Conservation (phyloP, 1,140 invertebrate genomes). For the Drosophila ogumai region DNA sequence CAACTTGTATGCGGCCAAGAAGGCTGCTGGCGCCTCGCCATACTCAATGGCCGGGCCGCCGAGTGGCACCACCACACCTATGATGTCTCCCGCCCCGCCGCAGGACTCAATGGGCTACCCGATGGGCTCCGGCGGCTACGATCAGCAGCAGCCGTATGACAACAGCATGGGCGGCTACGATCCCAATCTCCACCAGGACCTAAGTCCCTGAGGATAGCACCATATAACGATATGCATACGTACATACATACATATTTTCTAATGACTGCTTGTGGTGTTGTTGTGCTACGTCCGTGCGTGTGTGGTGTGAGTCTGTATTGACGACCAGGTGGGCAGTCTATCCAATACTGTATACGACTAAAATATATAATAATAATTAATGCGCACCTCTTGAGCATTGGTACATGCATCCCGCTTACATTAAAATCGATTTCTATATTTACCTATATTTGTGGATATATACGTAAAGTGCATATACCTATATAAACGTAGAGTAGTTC, state of each 20-base stretch:
- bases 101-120: slow-evolving; percentile 96
- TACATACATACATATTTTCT: slow-evolving; percentile 18
- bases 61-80: slow-evolving; percentile 94
- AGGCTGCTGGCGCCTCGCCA: slow-evolving; percentile 97
- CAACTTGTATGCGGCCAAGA: slow-evolving; percentile 99
- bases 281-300: slow-evolving; percentile 10
- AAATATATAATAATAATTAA: slow-evolving; percentile 16
- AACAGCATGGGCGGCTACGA: slow-evolving; percentile 95
- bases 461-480: slow-evolving; percentile 30
- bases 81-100: slow-evolving; percentile 96
- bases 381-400: slow-evolving; percentile 15
- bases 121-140: slow-evolving; percentile 93
- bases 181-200: slow-evolving; percentile 93
- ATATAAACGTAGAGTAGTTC: slow-evolving; percentile 14
- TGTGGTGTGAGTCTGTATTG: slow-evolving; percentile 7
- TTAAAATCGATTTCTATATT: slow-evolving; percentile 21
- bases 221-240: slow-evolving; percentile 5
- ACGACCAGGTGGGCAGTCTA: slow-evolving; percentile 8
- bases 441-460: slow-evolving; percentile 38
- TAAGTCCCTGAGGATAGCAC: slow-evolving; percentile 86
- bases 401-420: slow-evolving; percentile 12
- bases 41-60: slow-evolving; percentile 94
- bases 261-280: slow-evolving; percentile 14
- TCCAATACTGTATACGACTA: slow-evolving; percentile 20
- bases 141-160: slow-evolving; percentile 93